Evolutionary conservation across 2,113 vertebrate species (phyloP), one percentile per base, ranked within the genome.

Genomic region (Atherinomorus stipes): DNA sequence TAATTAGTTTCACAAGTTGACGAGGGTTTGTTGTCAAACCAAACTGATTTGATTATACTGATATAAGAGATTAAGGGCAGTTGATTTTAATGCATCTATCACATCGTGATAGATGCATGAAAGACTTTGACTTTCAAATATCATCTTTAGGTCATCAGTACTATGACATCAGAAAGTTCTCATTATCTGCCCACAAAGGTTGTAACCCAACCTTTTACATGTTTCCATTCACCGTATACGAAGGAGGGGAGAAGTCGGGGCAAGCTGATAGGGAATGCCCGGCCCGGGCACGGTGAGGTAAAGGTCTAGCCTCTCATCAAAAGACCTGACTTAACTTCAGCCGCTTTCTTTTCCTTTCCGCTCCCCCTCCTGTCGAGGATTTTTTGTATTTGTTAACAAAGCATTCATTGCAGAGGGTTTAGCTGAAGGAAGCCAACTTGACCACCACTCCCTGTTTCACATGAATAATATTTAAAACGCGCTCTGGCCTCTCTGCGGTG

Each of bases 341-440:
- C 13, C 1, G 51, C 15, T 47, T 25, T 60, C 11, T 56, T 64
- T 62, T 34, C 71, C 38, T 63, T 62, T n/a, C 26, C n/a, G 22
- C 34, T 1, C 2, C 15, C 19, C 3, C 40, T 64, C 26, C 47
- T 45, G 15, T 68, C 12, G 34, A 63, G 49, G 16, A 26, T 80
- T 71, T 80, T 71, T 71, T 51, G 64, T 63, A 42, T 77, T 49
- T 76, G n/a, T 53, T 70, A 77, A 86, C 84, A 88, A 85, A 87
- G 83, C 60, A 31, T 25, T 74, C 51, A 66, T 75, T 87, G 64
- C 78, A 71, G 61, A 54, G 59, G 52, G 60, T 79, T 61, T 21
- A 58, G 44, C 42, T 42, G 34, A 50, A 58, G 70, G 58, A 75
- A 78, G 63, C 65, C 83, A 31, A 82, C 74, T 63, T 42, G 1